These are phyloP conservation scores for Catocala nupta DNA, from an alignment of 2,888 invertebrate species.

Conservation along the genomic window DNA sequence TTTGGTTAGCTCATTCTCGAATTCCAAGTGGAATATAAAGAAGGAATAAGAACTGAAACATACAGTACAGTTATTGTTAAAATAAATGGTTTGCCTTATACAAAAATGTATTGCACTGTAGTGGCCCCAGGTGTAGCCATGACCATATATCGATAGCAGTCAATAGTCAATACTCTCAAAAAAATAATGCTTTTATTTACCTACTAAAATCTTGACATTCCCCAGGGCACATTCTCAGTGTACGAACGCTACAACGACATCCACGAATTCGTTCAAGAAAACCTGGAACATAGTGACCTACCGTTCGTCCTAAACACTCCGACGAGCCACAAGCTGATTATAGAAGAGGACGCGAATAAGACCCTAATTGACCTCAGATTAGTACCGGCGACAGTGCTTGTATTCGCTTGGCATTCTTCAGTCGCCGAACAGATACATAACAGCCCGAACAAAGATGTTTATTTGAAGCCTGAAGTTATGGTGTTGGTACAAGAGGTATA, in stretches of 20 bases:
- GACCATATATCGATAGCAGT: too few species aligned
- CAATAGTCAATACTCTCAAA: too few species aligned
- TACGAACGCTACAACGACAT: constrained; percentile 92
- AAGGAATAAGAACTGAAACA: too few species aligned
- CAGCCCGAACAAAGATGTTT: constrained; percentile 87
- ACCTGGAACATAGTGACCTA: constrained; percentile 89
- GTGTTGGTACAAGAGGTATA: constrained; percentile 89
- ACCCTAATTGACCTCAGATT: constrained; percentile 93
- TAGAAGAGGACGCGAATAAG: constrained; percentile 90
- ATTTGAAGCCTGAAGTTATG: constrained; percentile 93
- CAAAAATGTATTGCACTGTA: too few species aligned
- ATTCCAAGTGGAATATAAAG: too few species aligned
- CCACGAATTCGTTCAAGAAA: constrained; percentile 93
- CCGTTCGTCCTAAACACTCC: constrained; percentile 91
- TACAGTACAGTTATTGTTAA: too few species aligned
- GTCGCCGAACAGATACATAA: constrained; percentile 82
- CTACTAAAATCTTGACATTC: too few species aligned
- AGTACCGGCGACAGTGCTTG: constrained; percentile 94
- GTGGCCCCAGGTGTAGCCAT: too few species aligned
- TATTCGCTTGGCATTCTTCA: constrained; percentile 90
- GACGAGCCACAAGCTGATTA: constrained; percentile 88
- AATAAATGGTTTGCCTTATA: too few species aligned
- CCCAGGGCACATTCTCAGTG: constrained; percentile 95
- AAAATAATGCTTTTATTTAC: too few species aligned
- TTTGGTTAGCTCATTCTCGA: too few species aligned